A percentile compares a stretch with the other conserved stretches of the same genome.
phyloP scores from a whole-genome alignment of 1,140 invertebrate genomes.

The Drosophila carrolli region DNA sequence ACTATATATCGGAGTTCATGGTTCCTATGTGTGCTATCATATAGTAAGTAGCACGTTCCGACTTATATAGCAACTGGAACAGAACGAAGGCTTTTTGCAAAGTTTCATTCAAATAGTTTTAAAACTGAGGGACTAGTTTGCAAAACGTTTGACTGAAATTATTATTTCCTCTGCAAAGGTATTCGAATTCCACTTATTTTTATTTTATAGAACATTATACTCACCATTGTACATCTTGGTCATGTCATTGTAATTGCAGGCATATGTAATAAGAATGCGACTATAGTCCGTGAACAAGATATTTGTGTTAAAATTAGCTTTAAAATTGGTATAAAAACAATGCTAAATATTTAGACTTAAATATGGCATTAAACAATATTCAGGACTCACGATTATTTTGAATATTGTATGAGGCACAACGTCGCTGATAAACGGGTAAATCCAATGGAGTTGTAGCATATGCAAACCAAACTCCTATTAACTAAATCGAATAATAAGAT shows the following conservation, averaged over 20 bases:
- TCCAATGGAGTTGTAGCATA: conserved; percentile 52
- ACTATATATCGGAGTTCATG: too few relatives aligned
- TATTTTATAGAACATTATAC: conserved; percentile 5
- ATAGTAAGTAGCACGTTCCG: too few relatives aligned
- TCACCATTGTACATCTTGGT: conserved; percentile 10
- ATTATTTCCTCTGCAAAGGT: too few relatives aligned
- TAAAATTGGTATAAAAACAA: not conserved
- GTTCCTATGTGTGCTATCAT: too few relatives aligned
- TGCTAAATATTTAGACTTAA: not conserved
- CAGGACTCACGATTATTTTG: conserved; percentile 41
- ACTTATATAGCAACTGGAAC: too few relatives aligned
- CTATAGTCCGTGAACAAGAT: conserved; percentile 50
- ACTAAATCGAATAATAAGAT: conserved; percentile 6
- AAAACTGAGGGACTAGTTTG: too few relatives aligned
- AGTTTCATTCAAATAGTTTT: too few relatives aligned
- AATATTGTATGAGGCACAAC: conserved; percentile 55
- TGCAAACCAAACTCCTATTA: conserved; percentile 59
- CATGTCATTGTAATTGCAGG: conserved; percentile 4
- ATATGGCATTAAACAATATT: not conserved
- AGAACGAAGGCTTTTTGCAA: too few relatives aligned
- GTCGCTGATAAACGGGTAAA: conserved; percentile 14
- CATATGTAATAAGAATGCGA: conserved; percentile 26
- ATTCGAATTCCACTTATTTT: too few relatives aligned
- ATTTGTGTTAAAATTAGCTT: conserved; percentile 35
- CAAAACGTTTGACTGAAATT: too few relatives aligned